phyloP scores from a whole-genome alignment of 1,140 invertebrate genomes.

The Diorhabda carinulata region DNA sequence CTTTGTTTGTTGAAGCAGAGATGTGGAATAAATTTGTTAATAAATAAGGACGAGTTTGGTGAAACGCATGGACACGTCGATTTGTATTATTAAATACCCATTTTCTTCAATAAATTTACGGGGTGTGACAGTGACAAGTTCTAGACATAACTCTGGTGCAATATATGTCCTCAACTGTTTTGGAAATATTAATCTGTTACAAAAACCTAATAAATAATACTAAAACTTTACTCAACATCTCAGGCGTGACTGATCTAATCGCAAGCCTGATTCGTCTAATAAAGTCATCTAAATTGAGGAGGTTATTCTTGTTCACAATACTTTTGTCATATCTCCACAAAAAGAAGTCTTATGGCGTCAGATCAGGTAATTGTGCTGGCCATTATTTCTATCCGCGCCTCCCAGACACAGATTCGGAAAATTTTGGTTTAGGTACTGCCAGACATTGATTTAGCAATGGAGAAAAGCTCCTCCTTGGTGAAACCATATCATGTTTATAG shows the following conservation, averaged over 20 bases:
- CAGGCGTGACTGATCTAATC: background rate
- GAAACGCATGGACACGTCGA: no score
- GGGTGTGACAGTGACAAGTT: no score
- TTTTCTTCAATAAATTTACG: no score
- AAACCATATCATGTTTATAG: background rate
- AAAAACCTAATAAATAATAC: background rate
- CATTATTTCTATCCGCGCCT: background rate
- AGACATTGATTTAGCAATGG: background rate
- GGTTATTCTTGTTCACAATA: background rate
- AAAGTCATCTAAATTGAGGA: background rate
- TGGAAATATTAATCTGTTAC: background rate
- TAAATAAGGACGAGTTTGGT: no score
- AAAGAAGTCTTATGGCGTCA: background rate
- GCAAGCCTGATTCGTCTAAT: background rate
- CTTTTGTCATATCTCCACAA: no score
- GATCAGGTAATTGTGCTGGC: background rate
- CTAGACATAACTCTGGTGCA: background rate
- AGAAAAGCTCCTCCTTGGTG: background rate
- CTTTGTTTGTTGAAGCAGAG: no score
- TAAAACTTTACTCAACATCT: no score
- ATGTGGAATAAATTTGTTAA: no score
- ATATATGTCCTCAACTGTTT: background rate
- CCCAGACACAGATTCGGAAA: background rate
- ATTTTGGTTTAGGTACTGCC: background rate
- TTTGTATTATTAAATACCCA: no score